Conservation (phyloP, 2,888 invertebrate genomes). For the Pardosa pseudoannulata region DNA sequence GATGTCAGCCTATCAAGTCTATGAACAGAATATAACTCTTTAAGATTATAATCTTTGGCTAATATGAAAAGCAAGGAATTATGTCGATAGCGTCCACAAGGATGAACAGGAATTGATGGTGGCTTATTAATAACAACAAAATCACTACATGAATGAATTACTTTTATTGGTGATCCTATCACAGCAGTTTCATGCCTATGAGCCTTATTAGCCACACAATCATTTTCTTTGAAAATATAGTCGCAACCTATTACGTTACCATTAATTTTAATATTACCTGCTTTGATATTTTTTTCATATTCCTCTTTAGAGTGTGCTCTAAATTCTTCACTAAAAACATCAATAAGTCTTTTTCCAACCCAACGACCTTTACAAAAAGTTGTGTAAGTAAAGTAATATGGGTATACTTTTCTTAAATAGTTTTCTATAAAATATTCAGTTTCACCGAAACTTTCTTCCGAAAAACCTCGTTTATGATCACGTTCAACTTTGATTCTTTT, state of each 20-base stretch:
- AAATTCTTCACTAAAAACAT: conserved; percentile 95
- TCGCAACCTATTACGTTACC: conserved; percentile 88
- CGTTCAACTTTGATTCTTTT: conserved; percentile 41
- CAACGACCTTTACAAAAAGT: conserved; percentile 97
- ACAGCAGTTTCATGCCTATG: conserved; percentile 99
- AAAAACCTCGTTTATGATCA: conserved; percentile 36
- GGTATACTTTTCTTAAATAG: conserved; percentile 96
- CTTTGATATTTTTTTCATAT: conserved; percentile 80
- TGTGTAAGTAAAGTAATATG: conserved; percentile 97
- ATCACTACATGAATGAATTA: conserved; percentile 98
- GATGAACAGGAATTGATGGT: conserved; percentile 99
- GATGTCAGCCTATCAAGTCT: conserved; percentile 97
- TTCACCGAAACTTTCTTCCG: conserved; percentile 81
- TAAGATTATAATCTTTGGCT: conserved; percentile 95
- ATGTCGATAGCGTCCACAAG: conserved; percentile 97
- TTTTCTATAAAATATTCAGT: conserved; percentile 97
- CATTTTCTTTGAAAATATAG: conserved; percentile 94
- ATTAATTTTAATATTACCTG: conserved; percentile 73
- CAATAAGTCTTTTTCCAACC: conserved; percentile 94
- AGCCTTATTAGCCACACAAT: conserved; percentile 89
- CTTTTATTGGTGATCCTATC: conserved; percentile 94
- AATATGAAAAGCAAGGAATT: conserved; percentile 98
- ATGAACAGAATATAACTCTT: conserved; percentile 95
- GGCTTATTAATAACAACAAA: conserved; percentile 99
- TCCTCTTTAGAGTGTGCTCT: conserved; percentile 94